Conservation (phyloP, 1,140 invertebrate genomes). For the Phortica variegata region DNA sequence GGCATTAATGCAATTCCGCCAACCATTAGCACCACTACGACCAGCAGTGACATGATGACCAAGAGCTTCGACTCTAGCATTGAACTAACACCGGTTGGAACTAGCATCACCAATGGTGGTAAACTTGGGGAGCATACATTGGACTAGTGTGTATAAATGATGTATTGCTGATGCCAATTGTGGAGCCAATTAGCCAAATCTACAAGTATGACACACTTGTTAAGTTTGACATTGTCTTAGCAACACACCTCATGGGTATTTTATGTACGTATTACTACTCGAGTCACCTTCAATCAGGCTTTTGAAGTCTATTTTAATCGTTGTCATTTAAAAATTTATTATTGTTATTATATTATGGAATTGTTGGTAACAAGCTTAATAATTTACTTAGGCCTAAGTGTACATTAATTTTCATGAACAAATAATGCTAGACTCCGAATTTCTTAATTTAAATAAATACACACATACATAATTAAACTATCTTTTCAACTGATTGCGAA, state of each 20-base stretch:
- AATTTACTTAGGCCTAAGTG: too few relatives aligned
- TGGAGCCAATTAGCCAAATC: constrained; percentile 38
- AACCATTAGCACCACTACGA: constrained; percentile 30
- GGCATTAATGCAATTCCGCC: constrained; percentile 10
- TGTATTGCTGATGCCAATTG: constrained; percentile 16
- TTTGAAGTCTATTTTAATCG: too few relatives aligned
- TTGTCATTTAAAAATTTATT: constrained; percentile 15
- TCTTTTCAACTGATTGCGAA: constrained; percentile 15
- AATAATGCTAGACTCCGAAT: too few relatives aligned
- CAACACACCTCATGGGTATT: too few relatives aligned
- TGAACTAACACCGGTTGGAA: constrained; percentile 37
- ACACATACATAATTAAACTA: constrained; percentile 10
- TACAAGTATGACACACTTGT: constrained; percentile 18
- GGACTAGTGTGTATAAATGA: constrained; percentile 20
- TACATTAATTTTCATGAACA: too few relatives aligned
- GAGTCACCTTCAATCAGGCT: too few relatives aligned
- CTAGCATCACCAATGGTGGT: constrained; percentile 39
- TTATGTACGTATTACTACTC: too few relatives aligned
- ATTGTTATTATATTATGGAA: constrained; percentile 12
- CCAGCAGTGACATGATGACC: constrained; percentile 47
- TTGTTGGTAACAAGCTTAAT: too few relatives aligned
- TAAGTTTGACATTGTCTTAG: too few relatives aligned
- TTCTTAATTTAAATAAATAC: too few relatives aligned
- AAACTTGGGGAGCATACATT: constrained; percentile 32
- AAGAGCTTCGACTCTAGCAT: constrained; percentile 54